Evolutionary conservation across 1,140 invertebrate species (phyloP), one percentile per base, ranked within the genome.

Genomic region (Zelostemma sp.): DNA sequence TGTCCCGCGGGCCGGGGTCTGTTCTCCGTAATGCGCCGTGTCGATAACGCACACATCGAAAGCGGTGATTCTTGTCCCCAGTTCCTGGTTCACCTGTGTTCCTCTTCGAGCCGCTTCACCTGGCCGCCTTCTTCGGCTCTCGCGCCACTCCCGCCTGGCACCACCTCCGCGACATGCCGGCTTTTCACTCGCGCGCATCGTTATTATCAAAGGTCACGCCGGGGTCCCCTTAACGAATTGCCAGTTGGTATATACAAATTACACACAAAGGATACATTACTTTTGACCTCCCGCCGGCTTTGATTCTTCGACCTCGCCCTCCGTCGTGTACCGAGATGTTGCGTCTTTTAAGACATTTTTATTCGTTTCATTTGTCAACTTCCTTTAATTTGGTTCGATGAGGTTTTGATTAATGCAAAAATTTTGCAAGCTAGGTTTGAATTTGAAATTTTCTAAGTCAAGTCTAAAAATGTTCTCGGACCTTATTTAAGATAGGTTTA

Each of bases 181-280:
- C 74, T 80, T 77, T 80, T 77, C 74, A 76, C 75, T 77, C 73
- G 59, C 64, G 57, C 58, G 45, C 38, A 25, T 48, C 72, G 67
- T 58, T 82, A 80, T 80, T 80, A 80, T 79, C 79, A 79, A 81
- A 82, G 81, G 80, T 83, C 75, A 83, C 73, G 72, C 51, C 17
- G 43, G 79, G 78, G 77, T 80, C 78, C 73, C 71, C 53, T 60
- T 69, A 50, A 72, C 77, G 73, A 78, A 83, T 81, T 80, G 81
- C 78, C 77, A 78, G 78, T 18, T 19, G 43, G 6, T 46, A n/a
- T 46, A 19, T 46, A 19, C 43, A 46, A 46, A 46, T 46, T 46
- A 19, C 43, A n/a, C 1, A 46, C 17, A 46, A 46, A 46, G 43
- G 43, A 19, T 6, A 12, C 16, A 9, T 19, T 19, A 19, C 11